Evolutionary conservation across 2,888 invertebrate species (phyloP).

Genomic region (Calameuta filiformis): DNA sequence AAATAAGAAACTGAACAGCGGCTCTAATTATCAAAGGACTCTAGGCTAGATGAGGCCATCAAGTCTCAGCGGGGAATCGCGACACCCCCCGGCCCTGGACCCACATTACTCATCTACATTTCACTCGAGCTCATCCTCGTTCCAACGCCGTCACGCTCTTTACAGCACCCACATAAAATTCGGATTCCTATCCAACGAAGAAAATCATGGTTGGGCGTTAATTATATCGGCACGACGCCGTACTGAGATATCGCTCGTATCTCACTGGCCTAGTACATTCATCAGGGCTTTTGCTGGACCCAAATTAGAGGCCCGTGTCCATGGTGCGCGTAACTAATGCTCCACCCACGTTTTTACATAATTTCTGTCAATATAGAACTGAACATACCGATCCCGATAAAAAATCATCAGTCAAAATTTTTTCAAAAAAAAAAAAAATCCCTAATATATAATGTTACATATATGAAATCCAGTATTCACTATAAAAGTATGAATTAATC

Average conservation of each 20-base stretch:
- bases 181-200: slow-evolving; percentile 54
- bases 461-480: neutral
- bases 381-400: neutral
- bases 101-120: slow-evolving; percentile 64
- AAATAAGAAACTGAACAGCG: slow-evolving; percentile 21
- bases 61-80: slow-evolving; percentile 63
- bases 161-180: slow-evolving; percentile 64
- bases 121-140: slow-evolving; percentile 58
- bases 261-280: slow-evolving; percentile 33
- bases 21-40: slow-evolving; percentile 5
- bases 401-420: neutral
- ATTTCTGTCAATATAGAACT: neutral
- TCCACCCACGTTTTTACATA: neutral
- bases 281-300: neutral
- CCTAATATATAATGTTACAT: neutral
- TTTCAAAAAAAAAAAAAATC: neutral
- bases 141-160: slow-evolving; percentile 63
- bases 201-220: slow-evolving; percentile 46
- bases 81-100: slow-evolving; percentile 51
- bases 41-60: slow-evolving; percentile 63
- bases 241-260: slow-evolving; percentile 59
- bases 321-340: neutral
- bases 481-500: neutral
- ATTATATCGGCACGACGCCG: slow-evolving; percentile 52
- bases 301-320: neutral